Evolutionary conservation across 2,888 invertebrate genomes (phyloP), one percentile per base, ranked within the genome.

Genomic region (Anorthoa munda): DNA sequence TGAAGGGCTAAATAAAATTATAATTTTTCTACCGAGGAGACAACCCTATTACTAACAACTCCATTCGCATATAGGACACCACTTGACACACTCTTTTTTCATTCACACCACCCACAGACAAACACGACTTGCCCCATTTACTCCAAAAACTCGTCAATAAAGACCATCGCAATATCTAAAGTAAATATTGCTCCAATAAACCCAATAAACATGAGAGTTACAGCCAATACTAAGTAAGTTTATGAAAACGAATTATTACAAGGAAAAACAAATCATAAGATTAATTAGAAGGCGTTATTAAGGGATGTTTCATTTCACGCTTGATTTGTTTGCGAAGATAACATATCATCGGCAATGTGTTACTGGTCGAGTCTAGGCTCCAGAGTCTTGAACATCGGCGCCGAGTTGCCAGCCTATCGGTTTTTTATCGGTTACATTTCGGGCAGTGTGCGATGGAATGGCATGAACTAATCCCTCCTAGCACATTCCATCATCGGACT

Each of bases 211-310:
- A 81, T 64, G 60, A 55, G 74, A 79, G 83, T 82, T 61, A 78
- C 65, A 65, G 51, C 60, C 50, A 58, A 72, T 51, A 77, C 23
- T 12, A 73, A 79, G 26, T 45, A 65, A 72, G 55, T 46, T 66
- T 67, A 82, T 65, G 55, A 66, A 72, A 77, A 74, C 65, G 60
- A 70, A 74, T 80, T 66, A 77, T 63, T 66, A 70, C 58, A 48
- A 46, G 67, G 79, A 74, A 74, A 77, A 79, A 81, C 67, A 79
- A 69, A 82, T 81, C 70, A 59, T 39, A 83, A 82, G 65, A 65
- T 74, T 81, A 83, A 83, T 81, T 61, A 83, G 69, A 17, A 55
- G 55, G 65, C 65, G 79, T 82, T 68, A 51, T 53, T 67, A 26
- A 1, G 55, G 58, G 26, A 26, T 50, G 51, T 63, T 60, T 77